Conservation (phyloP, 2,797 vertebrate species). For the Lophura swinhoii region DNA sequence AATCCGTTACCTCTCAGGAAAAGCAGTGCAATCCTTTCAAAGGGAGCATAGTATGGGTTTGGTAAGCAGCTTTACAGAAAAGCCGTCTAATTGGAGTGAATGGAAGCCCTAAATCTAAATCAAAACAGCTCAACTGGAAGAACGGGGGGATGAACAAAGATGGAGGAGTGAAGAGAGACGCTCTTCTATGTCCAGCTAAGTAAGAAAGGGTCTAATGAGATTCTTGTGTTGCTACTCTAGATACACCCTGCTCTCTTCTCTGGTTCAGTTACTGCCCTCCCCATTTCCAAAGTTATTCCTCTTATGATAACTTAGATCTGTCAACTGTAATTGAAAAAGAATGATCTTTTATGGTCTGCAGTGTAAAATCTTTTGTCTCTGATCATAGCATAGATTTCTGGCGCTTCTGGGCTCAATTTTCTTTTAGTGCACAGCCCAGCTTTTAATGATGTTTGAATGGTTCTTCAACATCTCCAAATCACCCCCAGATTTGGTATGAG, state of each 20-base stretch:
- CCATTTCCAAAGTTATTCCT: not conserved
- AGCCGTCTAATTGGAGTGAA: not conserved
- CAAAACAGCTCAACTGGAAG: not conserved
- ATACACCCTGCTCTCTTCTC: not conserved
- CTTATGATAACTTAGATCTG: not conserved
- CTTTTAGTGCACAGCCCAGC: not conserved
- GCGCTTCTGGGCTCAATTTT: conserved; percentile 17
- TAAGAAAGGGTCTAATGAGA: not conserved
- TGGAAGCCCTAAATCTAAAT: conserved; percentile 20
- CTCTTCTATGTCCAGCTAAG: not conserved
- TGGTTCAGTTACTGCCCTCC: not conserved
- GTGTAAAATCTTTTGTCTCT: not conserved
- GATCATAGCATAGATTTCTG: not conserved
- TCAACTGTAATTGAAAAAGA: conserved; percentile 33
- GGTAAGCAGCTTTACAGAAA: conserved; percentile 9
- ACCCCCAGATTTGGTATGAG: not conserved
- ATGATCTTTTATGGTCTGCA: not conserved
- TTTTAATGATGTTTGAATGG: not conserved
- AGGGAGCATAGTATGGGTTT: not conserved
- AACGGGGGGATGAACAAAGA: not conserved
- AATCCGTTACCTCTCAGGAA: not conserved
- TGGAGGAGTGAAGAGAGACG: not conserved
- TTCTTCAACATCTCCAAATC: conserved; percentile 14
- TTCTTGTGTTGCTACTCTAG: not conserved
- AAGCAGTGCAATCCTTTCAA: conserved; percentile 10